These are phyloP conservation scores for Pyrgus malvae DNA, from an alignment of 2,888 invertebrate species.

Conservation along the genomic window DNA sequence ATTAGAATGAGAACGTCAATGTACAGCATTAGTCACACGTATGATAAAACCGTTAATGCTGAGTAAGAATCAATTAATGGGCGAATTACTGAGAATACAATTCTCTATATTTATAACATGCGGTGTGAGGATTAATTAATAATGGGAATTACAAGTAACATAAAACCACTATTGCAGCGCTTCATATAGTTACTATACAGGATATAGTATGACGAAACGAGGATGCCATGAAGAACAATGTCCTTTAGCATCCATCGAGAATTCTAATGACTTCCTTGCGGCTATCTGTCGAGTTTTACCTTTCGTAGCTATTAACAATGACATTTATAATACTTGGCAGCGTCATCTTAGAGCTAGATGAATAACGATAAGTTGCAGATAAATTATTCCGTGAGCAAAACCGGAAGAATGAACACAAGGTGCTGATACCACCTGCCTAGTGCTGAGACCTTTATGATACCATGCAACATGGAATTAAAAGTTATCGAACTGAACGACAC, in stretches of 20 bases:
- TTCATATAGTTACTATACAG: not conserved
- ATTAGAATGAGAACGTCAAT: not conserved
- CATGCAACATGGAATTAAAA: slow-evolving; percentile 27
- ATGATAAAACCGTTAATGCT: not conserved
- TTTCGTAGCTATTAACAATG: slow-evolving; percentile 11
- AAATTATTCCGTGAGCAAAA: slow-evolving; percentile 61
- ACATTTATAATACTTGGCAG: slow-evolving; percentile 16
- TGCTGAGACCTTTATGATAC: slow-evolving; percentile 41
- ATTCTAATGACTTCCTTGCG: slow-evolving; percentile 57
- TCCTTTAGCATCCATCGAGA: slow-evolving; percentile 37
- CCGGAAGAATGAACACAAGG: slow-evolving; percentile 70
- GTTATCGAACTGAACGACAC: not conserved
- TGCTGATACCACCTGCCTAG: slow-evolving; percentile 62
- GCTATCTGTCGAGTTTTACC: not conserved
- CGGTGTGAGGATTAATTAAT: not conserved
- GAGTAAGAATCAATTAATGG: no score
- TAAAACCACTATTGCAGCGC: slow-evolving; percentile 5
- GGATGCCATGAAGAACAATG: slow-evolving; percentile 33
- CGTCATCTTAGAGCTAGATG: slow-evolving; percentile 33
- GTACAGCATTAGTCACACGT: not conserved
- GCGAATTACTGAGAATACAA: no score
- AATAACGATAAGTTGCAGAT: slow-evolving; percentile 54
- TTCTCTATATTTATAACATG: no score
- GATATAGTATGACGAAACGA: slow-evolving; percentile 23
- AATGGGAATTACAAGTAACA: not conserved